A percentile compares a stretch with the other conserved stretches of the same genome.
Conservation (phyloP, 2,888 invertebrate genomes). For the Cheilosia vulpina region DNA sequence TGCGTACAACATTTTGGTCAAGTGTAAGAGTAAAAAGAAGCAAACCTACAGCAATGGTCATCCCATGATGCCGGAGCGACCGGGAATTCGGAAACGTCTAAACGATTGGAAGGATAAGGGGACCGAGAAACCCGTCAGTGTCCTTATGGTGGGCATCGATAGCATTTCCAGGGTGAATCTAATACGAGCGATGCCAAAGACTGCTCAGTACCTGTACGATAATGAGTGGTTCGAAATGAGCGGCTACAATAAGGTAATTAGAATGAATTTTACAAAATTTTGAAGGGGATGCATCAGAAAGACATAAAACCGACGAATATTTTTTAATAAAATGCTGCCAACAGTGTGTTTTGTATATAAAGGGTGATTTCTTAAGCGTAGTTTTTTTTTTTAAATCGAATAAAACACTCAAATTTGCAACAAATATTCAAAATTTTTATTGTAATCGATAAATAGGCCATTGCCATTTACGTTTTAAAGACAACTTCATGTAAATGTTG, state of each 20-base stretch:
- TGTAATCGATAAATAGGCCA: too few species aligned
- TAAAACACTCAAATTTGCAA: too few species aligned
- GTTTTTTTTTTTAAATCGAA: too few species aligned
- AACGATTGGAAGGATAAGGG: constrained; percentile 77
- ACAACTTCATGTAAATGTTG: too few species aligned
- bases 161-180: constrained; percentile 92
- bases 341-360: too few species aligned
- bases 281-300: too few species aligned
- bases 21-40: constrained; percentile 82
- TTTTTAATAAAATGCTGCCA: too few species aligned
- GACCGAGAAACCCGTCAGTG: constrained; percentile 84
- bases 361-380: too few species aligned
- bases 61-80: constrained; percentile 84
- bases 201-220: constrained; percentile 87
- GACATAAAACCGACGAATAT: too few species aligned
- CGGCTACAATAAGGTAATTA: constrained; percentile 88
- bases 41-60: constrained; percentile 84
- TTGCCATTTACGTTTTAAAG: too few species aligned
- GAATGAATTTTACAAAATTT: too few species aligned
- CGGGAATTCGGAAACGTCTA: constrained; percentile 84
- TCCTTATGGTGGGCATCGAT: constrained; percentile 93
- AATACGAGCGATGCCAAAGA: constrained; percentile 89
- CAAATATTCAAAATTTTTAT: too few species aligned
- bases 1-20: constrained; percentile 84
- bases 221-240: constrained; percentile 89